A percentile compares a stretch with the other conserved stretches of the same genome.
Evolutionary conservation across 2,888 invertebrate genomes (phyloP).

Genomic region (Sclerodermus sp.): DNA sequence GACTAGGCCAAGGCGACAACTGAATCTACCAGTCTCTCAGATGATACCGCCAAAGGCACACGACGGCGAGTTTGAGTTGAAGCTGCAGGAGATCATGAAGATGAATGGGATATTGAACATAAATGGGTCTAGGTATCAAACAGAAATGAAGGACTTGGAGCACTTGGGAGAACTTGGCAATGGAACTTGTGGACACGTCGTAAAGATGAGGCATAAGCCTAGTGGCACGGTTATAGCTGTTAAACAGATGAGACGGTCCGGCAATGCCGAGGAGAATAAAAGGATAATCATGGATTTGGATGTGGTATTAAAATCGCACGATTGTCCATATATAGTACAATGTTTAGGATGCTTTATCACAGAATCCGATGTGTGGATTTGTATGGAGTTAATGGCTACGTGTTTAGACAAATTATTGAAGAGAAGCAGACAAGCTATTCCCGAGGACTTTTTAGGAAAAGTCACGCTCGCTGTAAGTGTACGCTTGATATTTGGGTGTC

Average conservation of each 20-base stretch:
- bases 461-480: slow-evolving; percentile 91
- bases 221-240: slow-evolving; percentile 89
- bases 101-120: slow-evolving; percentile 89
- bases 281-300: slow-evolving; percentile 98
- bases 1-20: slow-evolving; percentile 59
- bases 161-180: slow-evolving; percentile 87
- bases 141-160: slow-evolving; percentile 80
- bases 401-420: slow-evolving; percentile 97
- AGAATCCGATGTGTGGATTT: slow-evolving; percentile 98
- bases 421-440: slow-evolving; percentile 82
- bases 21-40: slow-evolving; percentile 65
- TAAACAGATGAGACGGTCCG: slow-evolving; percentile 97
- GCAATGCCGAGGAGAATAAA: slow-evolving; percentile 96
- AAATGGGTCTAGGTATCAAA: slow-evolving; percentile 75
- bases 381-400: slow-evolving; percentile 99
- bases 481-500: no score
- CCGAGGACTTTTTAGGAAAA: slow-evolving; percentile 94
- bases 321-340: slow-evolving; percentile 95
- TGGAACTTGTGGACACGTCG: slow-evolving; percentile 97
- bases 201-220: slow-evolving; percentile 90
- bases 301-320: slow-evolving; percentile 95
- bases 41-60: slow-evolving; percentile 69
- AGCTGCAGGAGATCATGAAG: slow-evolving; percentile 90
- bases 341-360: slow-evolving; percentile 98
- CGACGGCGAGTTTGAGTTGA: slow-evolving; percentile 69